Base-by-base conservation (phyloP, 2,888 invertebrate genomes). In the Steromphala cineraria region DNA sequence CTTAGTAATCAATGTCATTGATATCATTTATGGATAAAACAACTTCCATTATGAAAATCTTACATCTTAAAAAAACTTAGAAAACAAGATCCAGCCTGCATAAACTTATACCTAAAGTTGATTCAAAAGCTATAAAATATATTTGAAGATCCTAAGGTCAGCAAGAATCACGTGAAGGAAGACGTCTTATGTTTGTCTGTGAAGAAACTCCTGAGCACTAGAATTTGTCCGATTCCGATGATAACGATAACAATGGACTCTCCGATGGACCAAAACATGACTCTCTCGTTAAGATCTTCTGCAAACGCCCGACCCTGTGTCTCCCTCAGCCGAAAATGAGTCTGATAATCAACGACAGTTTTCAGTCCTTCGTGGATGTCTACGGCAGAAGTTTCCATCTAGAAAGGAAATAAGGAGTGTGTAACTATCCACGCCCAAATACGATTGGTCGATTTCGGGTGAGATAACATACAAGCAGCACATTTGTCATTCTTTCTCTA, bases 261-360 rank as follows among this genome's bases (percentile, higher is more conserved):
- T 87, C 97, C 95, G 67, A 97, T 94, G 0, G 99, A 98, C 98
- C 99, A 99, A 77, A 87, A 88, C 83, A 90, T 87, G 10, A 99
- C 99, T 89, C 97, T 95, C 92, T 98, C 98, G 90, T 99, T 99
- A 79, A 99, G 95, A 92, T 99, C 98, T 94, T 99, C 99, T 0
- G 99, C 99, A 82, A 98, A 95, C 92, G 98, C 98, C 78, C 99
- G 96, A 77, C 98, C 97, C 93, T 98, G 98, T 1, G 99, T 96
- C 94, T 99, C 99, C 78, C 98, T 95, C 83, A 99, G 94, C 82
- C 98, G 95, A 94, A 99, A 98, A 94, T 99, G 99, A 5, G 99
- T 99, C 94, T 99, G 99, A 91, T 97, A 97, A 93, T 99, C 99
- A 85, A 98, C 95, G 80, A 99, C 96, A 85, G 95, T 96, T 90